Conservation (phyloP, 2,797 vertebrate species). For the Melopsittacus undulatus region DNA sequence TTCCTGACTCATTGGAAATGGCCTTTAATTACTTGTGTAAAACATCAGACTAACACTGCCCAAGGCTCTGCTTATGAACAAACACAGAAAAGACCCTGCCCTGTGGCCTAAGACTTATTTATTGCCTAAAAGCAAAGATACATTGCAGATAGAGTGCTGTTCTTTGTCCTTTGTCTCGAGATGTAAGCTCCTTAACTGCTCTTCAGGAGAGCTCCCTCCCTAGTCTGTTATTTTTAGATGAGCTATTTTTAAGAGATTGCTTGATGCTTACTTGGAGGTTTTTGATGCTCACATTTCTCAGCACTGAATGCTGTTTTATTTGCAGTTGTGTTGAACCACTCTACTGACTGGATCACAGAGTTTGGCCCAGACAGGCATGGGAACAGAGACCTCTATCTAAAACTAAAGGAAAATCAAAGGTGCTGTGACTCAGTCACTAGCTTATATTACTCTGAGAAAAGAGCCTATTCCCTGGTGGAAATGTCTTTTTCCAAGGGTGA, state of each 20-base stretch:
- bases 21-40: not conserved
- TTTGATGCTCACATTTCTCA: not conserved
- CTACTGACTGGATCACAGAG: not conserved
- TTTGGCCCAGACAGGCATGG: not conserved
- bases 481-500: not conserved
- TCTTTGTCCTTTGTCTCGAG: not conserved
- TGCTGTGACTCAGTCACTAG: not conserved
- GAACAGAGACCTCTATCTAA: not conserved
- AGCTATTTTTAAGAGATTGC: slow-evolving; percentile 41
- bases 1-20: not conserved
- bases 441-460: not conserved
- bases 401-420: not conserved
- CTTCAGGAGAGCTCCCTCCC: not conserved
- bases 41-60: not conserved
- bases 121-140: not conserved
- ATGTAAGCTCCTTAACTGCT: slow-evolving; percentile 38
- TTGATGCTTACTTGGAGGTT: not conserved
- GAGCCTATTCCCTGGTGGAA: not conserved
- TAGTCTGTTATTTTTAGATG: slow-evolving; percentile 53
- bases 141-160: not conserved
- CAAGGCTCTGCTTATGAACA: not conserved
- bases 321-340: not conserved
- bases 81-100: not conserved
- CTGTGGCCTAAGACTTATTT: not conserved
- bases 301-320: not conserved